Evolutionary conservation across 2,797 vertebrate genomes (phyloP).

Genomic region (Anniella stebbinsi): DNA sequence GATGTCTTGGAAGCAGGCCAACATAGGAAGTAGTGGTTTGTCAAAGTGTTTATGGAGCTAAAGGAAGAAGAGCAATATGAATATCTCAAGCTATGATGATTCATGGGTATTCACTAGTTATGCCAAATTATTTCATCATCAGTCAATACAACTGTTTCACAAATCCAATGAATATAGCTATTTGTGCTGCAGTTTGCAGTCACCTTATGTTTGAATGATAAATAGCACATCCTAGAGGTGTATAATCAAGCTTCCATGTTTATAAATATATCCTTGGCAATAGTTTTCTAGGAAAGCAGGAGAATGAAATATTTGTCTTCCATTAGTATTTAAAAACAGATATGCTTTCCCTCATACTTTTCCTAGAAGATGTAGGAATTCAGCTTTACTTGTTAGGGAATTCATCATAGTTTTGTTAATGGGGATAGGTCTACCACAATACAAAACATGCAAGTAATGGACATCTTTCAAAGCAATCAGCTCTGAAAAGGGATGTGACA

Average conservation of each 20-base stretch:
- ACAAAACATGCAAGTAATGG: background rate
- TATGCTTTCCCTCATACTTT: background rate
- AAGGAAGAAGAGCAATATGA: background rate
- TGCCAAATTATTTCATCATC: constrained; percentile 38
- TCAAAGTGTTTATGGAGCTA: background rate
- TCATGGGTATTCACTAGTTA: background rate
- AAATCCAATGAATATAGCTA: constrained; percentile 11
- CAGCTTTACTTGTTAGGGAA: background rate
- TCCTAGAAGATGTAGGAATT: background rate
- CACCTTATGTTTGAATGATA: constrained; percentile 49
- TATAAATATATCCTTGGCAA: constrained; percentile 36
- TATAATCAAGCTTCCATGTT: constrained; percentile 25
- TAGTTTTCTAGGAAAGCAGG: constrained; percentile 43
- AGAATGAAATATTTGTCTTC: constrained; percentile 9
- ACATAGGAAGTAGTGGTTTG: background rate
- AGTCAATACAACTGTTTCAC: constrained; percentile 40
- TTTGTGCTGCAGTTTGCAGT: constrained; percentile 35
- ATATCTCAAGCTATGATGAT: background rate
- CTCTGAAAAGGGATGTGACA: background rate
- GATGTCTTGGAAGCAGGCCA: background rate
- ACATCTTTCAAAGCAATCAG: background rate
- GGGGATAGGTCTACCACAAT: background rate
- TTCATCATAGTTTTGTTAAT: constrained; percentile 6
- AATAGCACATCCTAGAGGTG: constrained; percentile 23
- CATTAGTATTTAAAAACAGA: background rate